phyloP scores from a whole-genome alignment of 2,797 vertebrate species.

The Acestrorhynchus altus region DNA sequence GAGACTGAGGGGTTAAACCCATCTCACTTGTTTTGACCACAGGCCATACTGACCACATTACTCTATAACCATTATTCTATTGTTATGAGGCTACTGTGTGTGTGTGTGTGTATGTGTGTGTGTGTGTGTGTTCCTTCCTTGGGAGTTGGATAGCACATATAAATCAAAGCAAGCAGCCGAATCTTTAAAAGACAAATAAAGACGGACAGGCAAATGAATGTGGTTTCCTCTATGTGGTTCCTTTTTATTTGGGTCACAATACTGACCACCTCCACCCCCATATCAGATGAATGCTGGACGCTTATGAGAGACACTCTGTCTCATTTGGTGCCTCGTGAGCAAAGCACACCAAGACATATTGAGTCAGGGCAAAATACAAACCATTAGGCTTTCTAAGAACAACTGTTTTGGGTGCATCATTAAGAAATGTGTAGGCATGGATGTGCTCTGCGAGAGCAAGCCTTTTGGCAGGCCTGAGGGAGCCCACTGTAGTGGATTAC shows the following conservation, averaged over 20 bases:
- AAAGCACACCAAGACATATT: background rate
- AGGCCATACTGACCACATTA: constrained; percentile 42
- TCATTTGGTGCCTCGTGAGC: background rate
- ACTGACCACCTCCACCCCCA: background rate
- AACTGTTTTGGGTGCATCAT: background rate
- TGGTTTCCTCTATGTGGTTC: constrained; percentile 38
- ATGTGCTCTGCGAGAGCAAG: background rate
- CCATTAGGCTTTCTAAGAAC: background rate
- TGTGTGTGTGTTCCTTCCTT: constrained; percentile 23
- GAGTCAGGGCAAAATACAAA: background rate
- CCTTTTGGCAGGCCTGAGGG: background rate
- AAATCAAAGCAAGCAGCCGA: constrained; percentile 59
- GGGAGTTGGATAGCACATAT: constrained; percentile 52
- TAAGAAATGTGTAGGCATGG: background rate
- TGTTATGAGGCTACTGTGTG: too few species aligned
- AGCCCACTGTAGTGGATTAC: background rate
- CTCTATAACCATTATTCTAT: background rate
- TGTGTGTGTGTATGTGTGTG: background rate
- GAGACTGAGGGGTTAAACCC: too few species aligned
- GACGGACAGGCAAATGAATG: constrained; percentile 44
- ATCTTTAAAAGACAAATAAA: constrained; percentile 55
- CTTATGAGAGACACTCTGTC: constrained; percentile 1
- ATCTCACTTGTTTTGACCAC: constrained; percentile 26
- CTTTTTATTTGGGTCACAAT: constrained; percentile 58
- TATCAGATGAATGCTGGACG: constrained; percentile 19